Evolutionary conservation across 2,113 vertebrate genomes (phyloP), one percentile per base, ranked within the genome.

Genomic region (Pandion haliaetus): DNA sequence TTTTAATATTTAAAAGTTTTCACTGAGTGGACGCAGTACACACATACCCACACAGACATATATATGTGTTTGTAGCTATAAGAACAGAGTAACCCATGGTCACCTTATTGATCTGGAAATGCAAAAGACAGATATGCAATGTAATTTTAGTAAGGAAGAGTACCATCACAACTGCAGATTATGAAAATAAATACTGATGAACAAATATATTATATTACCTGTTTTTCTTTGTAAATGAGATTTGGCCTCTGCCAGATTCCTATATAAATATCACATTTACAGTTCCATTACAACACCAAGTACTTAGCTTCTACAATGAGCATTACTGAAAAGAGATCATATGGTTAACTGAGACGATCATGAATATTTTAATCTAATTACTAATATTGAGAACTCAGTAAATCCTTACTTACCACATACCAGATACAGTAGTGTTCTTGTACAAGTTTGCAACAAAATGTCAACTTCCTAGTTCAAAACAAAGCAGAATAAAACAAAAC

Each of bases 1-100:
- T 98, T 98, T 98, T 98, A 98, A 98, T 98, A 98, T 98, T 98
- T 98, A 98, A 97, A 98, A 98, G 95, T 98, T 98, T 98, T 97
- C 96, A 93, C 96, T 97, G 93, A 95, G 95, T 61, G 96, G 97
- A 98, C 83, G 8, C 76, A 98, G 96, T 96, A 73, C 69, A 58
- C 49, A 62, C 36, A 67, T 59, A 61, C 17, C 14, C n/a, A 80
- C 18, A 72, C 19, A 61, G 4, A 93, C 61, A 91, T 84, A 95
- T 31, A 5, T 49, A 1, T 95, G 69, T 66, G 14, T 97, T 93
- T 55, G 34, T 29, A 57, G 19, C 59, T 44, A 79, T 97, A 73
- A 52, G 63, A 96, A 91, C 88, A 94, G 84, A 86, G 95, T 89
- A 96, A 96, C 82, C 74, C 88, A 58, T 57, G 77, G 87, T 89